Conservation (phyloP, 2,113 vertebrate genomes). For the Hucho hucho region DNA sequence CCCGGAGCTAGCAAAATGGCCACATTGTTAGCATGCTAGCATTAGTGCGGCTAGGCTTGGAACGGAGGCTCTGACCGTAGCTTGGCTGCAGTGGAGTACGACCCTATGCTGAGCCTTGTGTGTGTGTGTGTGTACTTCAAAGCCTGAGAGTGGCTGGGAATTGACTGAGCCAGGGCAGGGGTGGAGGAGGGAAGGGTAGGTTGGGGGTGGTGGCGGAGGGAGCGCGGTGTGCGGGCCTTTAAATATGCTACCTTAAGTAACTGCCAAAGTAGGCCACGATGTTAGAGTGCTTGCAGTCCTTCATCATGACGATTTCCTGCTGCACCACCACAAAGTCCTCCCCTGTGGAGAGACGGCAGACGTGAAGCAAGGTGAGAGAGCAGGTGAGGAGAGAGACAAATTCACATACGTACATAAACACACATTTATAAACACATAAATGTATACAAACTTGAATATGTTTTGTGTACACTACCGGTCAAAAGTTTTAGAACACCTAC, state of each 20-base stretch:
- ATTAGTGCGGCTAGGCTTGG: neutral
- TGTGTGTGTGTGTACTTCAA: neutral
- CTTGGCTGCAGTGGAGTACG: neutral
- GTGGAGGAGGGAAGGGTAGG: no score
- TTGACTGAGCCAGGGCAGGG: neutral
- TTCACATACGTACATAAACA: slow-evolving; percentile 1
- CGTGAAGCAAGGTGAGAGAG: no score
- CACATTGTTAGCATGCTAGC: neutral
- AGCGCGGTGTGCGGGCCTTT: neutral
- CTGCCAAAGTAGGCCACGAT: slow-evolving; percentile 91
- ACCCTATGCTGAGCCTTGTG: neutral
- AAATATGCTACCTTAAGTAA: slow-evolving; percentile 79
- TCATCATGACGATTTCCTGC: slow-evolving; percentile 93
- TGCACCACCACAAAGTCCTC: slow-evolving; percentile 91
- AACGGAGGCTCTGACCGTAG: neutral
- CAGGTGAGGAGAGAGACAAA: neutral
- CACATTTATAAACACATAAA: neutral
- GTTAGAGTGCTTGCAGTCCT: slow-evolving; percentile 89
- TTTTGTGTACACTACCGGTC: slow-evolving; percentile 74
- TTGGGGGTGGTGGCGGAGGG: neutral
- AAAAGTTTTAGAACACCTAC: no score
- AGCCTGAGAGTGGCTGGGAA: neutral
- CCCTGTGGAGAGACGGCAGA: slow-evolving; percentile 63
- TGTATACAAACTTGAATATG: neutral
- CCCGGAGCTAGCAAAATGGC: neutral